Percentiles rank a stretch among this genome's conserved stretches.
These are phyloP conservation scores for Zaprionus camerounensis DNA, from an alignment of 1,140 invertebrate genomes.

Conservation along the genomic window DNA sequence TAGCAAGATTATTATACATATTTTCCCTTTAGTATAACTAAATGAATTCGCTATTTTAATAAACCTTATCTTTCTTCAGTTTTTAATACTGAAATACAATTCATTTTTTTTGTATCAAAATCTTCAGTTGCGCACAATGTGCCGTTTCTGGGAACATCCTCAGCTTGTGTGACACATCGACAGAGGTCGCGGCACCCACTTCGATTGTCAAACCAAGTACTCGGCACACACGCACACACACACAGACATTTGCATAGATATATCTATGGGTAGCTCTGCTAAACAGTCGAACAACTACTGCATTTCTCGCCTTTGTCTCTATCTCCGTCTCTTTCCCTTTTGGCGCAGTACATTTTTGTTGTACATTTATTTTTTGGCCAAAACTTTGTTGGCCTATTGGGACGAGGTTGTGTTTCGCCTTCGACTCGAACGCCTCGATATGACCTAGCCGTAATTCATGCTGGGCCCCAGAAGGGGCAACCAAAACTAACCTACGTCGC, in stretches of 20 bases:
- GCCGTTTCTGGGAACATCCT: not conserved
- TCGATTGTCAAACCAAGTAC: conserved; percentile 28
- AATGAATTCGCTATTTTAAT: no score
- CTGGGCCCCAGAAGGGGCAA: not conserved
- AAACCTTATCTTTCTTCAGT: not conserved
- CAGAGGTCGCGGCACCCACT: conserved; percentile 30
- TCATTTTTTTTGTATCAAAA: not conserved
- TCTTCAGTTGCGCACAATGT: not conserved
- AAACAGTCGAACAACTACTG: conserved; percentile 43
- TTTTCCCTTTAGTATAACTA: no score
- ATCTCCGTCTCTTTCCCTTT: conserved; percentile 12
- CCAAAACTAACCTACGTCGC: conserved; percentile 9
- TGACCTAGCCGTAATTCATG: conserved; percentile 31
- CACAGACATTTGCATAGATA: not conserved
- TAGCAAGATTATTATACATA: no score
- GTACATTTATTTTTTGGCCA: conserved; percentile 54
- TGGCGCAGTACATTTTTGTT: conserved; percentile 49
- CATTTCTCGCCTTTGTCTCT: conserved; percentile 25
- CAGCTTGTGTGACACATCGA: conserved; percentile 10
- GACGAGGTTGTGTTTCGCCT: conserved; percentile 17
- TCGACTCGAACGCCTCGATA: conserved; percentile 25
- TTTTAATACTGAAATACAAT: not conserved
- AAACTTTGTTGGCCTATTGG: conserved; percentile 53
- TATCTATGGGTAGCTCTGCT: conserved; percentile 3
- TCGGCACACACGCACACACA: not conserved